Conservation (phyloP, 2,888 invertebrate species). For the Drosophila suboccidentalis region DNA sequence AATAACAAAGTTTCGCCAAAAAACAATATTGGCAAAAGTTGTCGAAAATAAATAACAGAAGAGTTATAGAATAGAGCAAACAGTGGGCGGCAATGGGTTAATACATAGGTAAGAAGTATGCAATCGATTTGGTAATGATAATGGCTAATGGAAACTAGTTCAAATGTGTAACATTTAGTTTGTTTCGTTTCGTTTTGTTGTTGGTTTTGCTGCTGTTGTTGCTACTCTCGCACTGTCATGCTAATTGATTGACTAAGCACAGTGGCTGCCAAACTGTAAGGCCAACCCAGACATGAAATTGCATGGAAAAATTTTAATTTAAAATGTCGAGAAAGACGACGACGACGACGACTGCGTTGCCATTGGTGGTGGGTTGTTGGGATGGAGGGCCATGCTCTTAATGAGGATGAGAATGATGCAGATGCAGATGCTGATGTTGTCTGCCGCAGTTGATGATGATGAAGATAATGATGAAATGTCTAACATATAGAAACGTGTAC, state of each 20-base stretch:
- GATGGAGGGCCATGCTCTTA: constrained; percentile 30
- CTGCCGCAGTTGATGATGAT: constrained; percentile 47
- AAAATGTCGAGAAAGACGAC: constrained; percentile 31
- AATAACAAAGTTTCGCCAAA: constrained; percentile 67
- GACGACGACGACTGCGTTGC: constrained; percentile 14
- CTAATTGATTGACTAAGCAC: constrained; percentile 63
- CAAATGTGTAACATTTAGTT: constrained; percentile 56
- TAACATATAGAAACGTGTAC: constrained; percentile 74
- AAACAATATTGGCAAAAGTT: constrained; percentile 21
- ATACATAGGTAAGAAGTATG: constrained; percentile 5
- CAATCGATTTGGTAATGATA: constrained; percentile 20
- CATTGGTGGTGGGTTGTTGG: constrained; percentile 17
- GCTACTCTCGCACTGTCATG: constrained; percentile 57
- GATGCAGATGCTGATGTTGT: constrained; percentile 44
- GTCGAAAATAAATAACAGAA: constrained; percentile 28
- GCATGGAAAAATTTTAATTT: constrained; percentile 70
- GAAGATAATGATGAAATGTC: constrained; percentile 65
- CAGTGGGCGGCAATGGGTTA: constrained; percentile 77
- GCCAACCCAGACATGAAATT: constrained; percentile 54
- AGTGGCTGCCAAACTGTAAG: constrained; percentile 65
- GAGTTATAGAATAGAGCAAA: constrained; percentile 31
- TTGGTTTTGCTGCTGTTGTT: constrained; percentile 44
- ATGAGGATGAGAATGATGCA: constrained; percentile 39
- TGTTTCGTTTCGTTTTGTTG: constrained; percentile 46
- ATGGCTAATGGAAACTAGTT: constrained; percentile 65